phyloP scores from a whole-genome alignment of 2,888 invertebrate species.

The Harpagoxenus sublaevis region DNA sequence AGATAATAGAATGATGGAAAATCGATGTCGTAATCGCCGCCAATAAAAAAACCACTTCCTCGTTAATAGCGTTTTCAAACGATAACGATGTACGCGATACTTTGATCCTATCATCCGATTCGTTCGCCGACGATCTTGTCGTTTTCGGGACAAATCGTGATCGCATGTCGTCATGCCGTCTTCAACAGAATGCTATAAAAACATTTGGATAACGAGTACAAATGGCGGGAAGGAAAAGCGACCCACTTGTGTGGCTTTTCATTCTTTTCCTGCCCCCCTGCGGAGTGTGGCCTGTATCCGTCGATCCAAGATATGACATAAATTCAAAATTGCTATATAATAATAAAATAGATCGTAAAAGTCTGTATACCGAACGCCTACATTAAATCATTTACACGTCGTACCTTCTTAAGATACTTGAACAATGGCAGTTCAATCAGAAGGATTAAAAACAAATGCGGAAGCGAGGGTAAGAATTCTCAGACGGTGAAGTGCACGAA shows the following conservation, averaged over 20 bases:
- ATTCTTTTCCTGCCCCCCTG: not conserved
- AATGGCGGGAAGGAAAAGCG: slow-evolving; percentile 37
- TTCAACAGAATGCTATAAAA: not conserved
- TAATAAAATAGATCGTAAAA: slow-evolving; percentile 1
- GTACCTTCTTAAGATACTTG: not conserved
- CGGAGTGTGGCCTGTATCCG: not conserved
- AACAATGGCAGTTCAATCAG: not conserved
- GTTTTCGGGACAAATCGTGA: not conserved
- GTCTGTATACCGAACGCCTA: not conserved
- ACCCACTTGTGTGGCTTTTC: slow-evolving; percentile 17
- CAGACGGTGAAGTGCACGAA: slow-evolving; percentile 16
- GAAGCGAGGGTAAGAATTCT: slow-evolving; percentile 27
- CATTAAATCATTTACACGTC: not conserved
- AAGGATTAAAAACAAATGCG: slow-evolving; percentile 20
- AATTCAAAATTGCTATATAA: not conserved
- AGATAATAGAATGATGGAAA: slow-evolving; percentile 46
- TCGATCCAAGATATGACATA: not conserved
- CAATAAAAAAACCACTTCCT: slow-evolving; percentile 20
- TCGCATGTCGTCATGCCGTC: not conserved
- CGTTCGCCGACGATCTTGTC: not conserved
- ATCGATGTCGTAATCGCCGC: slow-evolving; percentile 38
- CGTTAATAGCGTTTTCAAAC: slow-evolving; percentile 12
- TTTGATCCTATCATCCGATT: not conserved
- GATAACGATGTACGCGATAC: not conserved
- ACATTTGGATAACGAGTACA: not conserved